Base-by-base conservation (phyloP, 2,797 vertebrate species). In the Microctenopoma stevenorrisi region DNA sequence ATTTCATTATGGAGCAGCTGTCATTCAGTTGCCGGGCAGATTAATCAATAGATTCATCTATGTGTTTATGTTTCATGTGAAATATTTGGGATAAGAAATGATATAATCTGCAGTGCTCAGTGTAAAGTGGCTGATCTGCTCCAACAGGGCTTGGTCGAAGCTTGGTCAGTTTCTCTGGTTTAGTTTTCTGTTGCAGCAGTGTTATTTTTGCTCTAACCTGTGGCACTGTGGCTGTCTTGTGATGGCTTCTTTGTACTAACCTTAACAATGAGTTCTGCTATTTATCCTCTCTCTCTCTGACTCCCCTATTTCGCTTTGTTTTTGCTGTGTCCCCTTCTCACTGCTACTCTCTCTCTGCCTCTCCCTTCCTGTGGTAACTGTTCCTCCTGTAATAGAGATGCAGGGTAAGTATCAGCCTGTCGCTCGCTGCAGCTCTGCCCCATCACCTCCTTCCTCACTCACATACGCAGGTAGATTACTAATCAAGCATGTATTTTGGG, bases 361-460 rank as follows among this genome's bases (percentile, higher is more conserved):
- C 74, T 53, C 73, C 66, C 56, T 60, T 55, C 68, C 68, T 72
- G 62, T 83, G 72, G 63, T 76, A 60, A 80, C 68, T 88, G 64
- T 81, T 63, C 63, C 64, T 71, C 78, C 38, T 79, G 59, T 87
- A 86, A 82, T 90, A 95, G 94, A 95, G 86, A 89, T 95, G 58
- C 92, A 91, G 89, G 94, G 94, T 95, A 86, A 95, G 94, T 95
- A 91, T 85, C 62, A n/a, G 64, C 70, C 73, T 86, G 22, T 66
- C 62, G 49, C 80, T 75, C 67, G 18, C 72, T 59, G 8, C 69
- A 64, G 62, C 43, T 28, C 46, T 71, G 26, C 65, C 2, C 3
- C 61, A 42, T 68, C 78, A 30, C 44, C 16, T 47, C 25, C 26
- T 74, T 30, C 49, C 42, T 44, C 25, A 26, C 38, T 67, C 14